Percentiles rank a stretch among this genome's conserved stretches.
These are phyloP conservation scores for Lycocerus yunnanus DNA, from an alignment of 2,888 invertebrate species.

Conservation along the genomic window DNA sequence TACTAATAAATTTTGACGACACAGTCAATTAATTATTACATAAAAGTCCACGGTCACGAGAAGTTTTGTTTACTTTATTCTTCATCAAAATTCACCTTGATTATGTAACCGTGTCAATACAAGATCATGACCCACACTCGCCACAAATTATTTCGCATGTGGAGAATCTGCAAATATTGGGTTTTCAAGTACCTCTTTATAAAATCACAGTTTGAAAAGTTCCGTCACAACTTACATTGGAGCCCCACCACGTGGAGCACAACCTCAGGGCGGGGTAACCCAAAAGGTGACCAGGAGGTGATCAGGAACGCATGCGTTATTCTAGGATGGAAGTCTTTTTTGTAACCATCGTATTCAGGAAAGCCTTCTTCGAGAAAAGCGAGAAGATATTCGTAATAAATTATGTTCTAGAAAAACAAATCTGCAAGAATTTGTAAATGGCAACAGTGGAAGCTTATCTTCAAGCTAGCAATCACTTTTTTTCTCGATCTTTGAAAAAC, in stretches of 20 bases:
- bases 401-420: constrained; percentile 76
- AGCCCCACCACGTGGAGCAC: constrained; percentile 98
- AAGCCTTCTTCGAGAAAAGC: constrained; percentile 77
- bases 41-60: too few relatives aligned
- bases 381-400: constrained; percentile 95
- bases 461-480: constrained; percentile 89
- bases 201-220: neutral
- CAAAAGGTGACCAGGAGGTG: constrained; percentile 87
- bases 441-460: constrained; percentile 63
- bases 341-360: constrained; percentile 80
- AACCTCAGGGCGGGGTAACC: constrained; percentile 87
- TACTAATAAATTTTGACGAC: too few relatives aligned
- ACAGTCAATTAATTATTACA: too few relatives aligned
- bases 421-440: neutral
- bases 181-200: too few relatives aligned
- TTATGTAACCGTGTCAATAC: too few relatives aligned
- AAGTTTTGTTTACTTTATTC: too few relatives aligned
- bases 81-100: too few relatives aligned
- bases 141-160: too few relatives aligned
- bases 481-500: constrained; percentile 89
- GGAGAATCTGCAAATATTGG: too few relatives aligned
- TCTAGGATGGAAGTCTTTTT: constrained; percentile 93
- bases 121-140: too few relatives aligned
- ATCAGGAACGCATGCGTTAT: constrained; percentile 95
- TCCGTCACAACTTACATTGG: constrained; percentile 73